These are phyloP conservation scores for Melipona beecheii DNA, from an alignment of 2,888 invertebrate genomes.

Conservation along the genomic window DNA sequence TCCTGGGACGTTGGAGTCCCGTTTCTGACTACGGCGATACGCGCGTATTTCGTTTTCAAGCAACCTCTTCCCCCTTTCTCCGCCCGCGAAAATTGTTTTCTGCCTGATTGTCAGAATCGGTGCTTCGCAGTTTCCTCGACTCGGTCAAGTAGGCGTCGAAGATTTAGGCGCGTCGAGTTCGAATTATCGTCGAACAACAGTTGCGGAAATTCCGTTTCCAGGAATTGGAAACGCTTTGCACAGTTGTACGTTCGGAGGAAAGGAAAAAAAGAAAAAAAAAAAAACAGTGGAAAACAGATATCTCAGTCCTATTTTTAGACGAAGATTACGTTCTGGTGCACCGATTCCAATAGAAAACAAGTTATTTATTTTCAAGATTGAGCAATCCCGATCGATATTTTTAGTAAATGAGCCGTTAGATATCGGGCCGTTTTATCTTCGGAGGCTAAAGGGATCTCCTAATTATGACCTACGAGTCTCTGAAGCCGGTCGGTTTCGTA, in stretches of 20 bases:
- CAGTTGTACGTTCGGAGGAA: background rate
- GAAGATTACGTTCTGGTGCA: background rate
- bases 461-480: constrained; percentile 9
- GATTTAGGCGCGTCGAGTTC: background rate
- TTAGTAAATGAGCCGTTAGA: background rate
- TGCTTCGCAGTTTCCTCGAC: background rate
- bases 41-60: background rate
- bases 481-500: background rate
- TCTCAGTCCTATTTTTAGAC: background rate
- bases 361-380: background rate
- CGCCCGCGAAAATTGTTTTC: background rate
- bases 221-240: no score
- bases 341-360: background rate
- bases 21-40: background rate
- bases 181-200: no score
- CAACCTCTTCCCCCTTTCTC: no score
- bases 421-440: background rate
- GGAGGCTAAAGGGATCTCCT: background rate
- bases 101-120: background rate
- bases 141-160: background rate
- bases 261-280: background rate
- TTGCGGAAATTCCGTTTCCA: no score
- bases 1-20: constrained; percentile 29
- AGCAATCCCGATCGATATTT: background rate
- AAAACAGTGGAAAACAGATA: background rate